Percentiles rank a stretch among this genome's conserved stretches.
Conservation (phyloP, 2,113 vertebrate genomes). For the Indicator maculatus region DNA sequence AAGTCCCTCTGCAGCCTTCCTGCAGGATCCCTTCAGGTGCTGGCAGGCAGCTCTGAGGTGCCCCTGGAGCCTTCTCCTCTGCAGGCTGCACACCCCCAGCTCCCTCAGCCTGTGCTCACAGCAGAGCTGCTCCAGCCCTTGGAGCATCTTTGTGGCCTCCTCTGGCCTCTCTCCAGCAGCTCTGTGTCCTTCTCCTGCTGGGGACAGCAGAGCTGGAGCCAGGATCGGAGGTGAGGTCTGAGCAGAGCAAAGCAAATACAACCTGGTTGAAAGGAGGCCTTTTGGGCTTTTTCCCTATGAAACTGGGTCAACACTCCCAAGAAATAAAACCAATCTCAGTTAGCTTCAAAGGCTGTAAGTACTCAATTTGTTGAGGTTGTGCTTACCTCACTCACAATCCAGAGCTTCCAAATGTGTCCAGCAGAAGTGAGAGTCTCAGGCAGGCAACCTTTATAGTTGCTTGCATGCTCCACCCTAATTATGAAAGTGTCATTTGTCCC, state of each 20-base stretch:
- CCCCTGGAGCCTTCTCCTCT: too few relatives aligned
- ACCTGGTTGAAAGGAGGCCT: neutral
- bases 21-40: too few relatives aligned
- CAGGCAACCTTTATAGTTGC: constrained; percentile 57
- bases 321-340: neutral
- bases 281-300: neutral
- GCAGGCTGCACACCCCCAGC: too few relatives aligned
- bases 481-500: constrained; percentile 46
- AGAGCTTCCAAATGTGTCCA: neutral
- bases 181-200: too few relatives aligned
- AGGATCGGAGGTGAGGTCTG: too few relatives aligned
- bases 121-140: too few relatives aligned
- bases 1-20: too few relatives aligned
- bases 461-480: constrained; percentile 62
- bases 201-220: too few relatives aligned
- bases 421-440: constrained; percentile 1
- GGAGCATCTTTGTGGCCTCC: too few relatives aligned
- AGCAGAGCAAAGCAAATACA: neutral
- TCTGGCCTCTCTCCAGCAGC: too few relatives aligned
- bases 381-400: constrained; percentile 43
- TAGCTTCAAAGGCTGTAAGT: neutral
- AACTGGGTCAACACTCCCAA: neutral
- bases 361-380: neutral
- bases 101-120: too few relatives aligned
- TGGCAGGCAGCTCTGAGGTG: too few relatives aligned